A percentile compares a stretch with the other conserved stretches of the same genome.
Evolutionary conservation across 1,140 invertebrate genomes (phyloP).

Genomic region (Drosophila athabasca): DNA sequence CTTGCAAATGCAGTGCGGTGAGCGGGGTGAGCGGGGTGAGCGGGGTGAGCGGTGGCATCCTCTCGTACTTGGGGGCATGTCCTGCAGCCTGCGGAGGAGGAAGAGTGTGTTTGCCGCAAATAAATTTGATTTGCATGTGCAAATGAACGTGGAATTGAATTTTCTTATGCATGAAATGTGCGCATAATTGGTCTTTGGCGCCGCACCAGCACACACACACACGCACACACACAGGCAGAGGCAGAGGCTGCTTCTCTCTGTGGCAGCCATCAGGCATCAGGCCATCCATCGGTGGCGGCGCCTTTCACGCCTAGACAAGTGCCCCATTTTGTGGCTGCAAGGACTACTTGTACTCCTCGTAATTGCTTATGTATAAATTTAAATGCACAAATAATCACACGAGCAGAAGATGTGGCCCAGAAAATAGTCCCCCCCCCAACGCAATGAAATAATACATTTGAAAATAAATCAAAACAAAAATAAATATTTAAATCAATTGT

Average conservation of each 20-base stretch:
- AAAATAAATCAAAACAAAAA: background rate
- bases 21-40: background rate
- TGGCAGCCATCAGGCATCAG: constrained; percentile 8
- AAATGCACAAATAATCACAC: constrained; percentile 39
- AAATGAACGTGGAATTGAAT: constrained; percentile 82
- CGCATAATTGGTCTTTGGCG: constrained; percentile 69
- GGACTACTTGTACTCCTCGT: constrained; percentile 1
- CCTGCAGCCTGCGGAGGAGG: constrained; percentile 28
- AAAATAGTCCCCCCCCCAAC: too few relatives aligned
- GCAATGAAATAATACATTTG: background rate
- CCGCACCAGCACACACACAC: constrained; percentile 18
- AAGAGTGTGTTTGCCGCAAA: constrained; percentile 69
- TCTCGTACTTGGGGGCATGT: constrained; percentile 22
- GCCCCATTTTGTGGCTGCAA: constrained; percentile 26
- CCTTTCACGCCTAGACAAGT: constrained; percentile 54
- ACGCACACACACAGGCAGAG: constrained; percentile 15
- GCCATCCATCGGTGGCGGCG: constrained; percentile 23
- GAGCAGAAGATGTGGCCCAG: background rate
- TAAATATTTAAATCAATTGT: too few relatives aligned
- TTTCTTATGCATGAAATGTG: constrained; percentile 83
- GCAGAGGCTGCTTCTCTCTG: constrained; percentile 1
- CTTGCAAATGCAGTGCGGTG: constrained; percentile 28
- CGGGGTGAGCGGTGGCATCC: constrained; percentile 8
- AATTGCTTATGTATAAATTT: constrained; percentile 59
- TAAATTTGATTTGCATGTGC: constrained; percentile 83